Conservation (phyloP, 2,113 vertebrate species). For the Equus przewalskii region DNA sequence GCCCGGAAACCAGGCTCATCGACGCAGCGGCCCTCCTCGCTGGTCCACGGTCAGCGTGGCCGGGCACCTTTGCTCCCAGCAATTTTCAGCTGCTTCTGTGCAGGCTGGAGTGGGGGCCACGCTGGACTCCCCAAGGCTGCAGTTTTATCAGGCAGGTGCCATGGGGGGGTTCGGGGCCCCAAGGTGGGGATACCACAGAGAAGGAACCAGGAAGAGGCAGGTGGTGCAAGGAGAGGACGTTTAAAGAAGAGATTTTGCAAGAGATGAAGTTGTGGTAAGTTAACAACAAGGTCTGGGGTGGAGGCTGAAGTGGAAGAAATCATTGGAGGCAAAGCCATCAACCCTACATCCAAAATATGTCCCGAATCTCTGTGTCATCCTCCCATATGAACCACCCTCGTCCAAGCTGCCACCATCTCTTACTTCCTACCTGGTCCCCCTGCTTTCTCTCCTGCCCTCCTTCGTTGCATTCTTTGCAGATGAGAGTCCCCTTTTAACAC, state of each 20-base stretch:
- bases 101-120: background rate
- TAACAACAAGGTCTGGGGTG: too few relatives aligned
- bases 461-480: background rate
- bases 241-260: background rate
- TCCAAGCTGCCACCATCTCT: background rate
- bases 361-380: background rate
- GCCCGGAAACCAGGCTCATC: background rate
- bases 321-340: background rate
- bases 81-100: background rate
- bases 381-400: background rate
- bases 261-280: too few relatives aligned
- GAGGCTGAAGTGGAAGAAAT: background rate
- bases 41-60: too few relatives aligned
- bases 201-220: background rate
- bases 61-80: background rate
- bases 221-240: background rate
- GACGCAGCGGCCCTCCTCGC: rapidly evolving
- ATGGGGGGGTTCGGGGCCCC: rapidly evolving
- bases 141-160: background rate
- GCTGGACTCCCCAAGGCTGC: background rate
- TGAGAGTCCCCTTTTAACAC: background rate
- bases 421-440: background rate
- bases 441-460: background rate
- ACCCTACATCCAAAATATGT: background rate
- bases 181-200: background rate